These are phyloP conservation scores for Tanytarsus gracilentus DNA, from an alignment of 2,888 invertebrate species.

Conservation along the genomic window DNA sequence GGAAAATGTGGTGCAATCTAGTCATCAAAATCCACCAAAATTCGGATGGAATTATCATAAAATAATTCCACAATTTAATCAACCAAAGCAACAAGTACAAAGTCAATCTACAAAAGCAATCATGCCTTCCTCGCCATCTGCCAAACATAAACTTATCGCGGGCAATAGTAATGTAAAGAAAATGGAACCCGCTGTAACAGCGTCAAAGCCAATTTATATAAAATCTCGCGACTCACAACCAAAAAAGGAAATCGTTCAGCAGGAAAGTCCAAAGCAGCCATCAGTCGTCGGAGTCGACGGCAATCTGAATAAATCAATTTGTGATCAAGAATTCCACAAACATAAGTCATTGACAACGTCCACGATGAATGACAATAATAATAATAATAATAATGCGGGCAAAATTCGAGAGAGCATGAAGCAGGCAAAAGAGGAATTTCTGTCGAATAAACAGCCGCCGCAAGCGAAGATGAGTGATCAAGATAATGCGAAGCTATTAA, in stretches of 20 bases:
- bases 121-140: background rate
- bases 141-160: background rate
- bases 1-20: slow-evolving; percentile 38
- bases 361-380: background rate
- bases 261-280: slow-evolving; percentile 33
- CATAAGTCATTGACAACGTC: background rate
- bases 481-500: background rate
- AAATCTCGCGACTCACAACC: background rate
- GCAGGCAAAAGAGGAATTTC: slow-evolving; percentile 1
- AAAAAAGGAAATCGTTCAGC: slow-evolving; percentile 29
- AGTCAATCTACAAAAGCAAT: background rate
- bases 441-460: background rate
- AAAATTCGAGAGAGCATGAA: background rate
- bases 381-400: background rate
- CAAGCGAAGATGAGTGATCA: background rate
- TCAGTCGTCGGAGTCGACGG: slow-evolving; percentile 25
- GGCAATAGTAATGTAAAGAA: too few relatives aligned
- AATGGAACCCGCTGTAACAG: background rate
- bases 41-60: slow-evolving; percentile 42
- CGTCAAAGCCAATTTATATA: background rate
- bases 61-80: slow-evolving; percentile 33
- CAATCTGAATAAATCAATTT: slow-evolving; percentile 5
- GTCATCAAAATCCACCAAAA: slow-evolving; percentile 27
- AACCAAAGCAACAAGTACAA: background rate
- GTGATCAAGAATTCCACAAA: slow-evolving; percentile 1